Percentiles rank a stretch among this genome's conserved stretches.
These are phyloP conservation scores for Onychostoma macrolepis DNA, from an alignment of 2,113 vertebrate species.

Conservation along the genomic window DNA sequence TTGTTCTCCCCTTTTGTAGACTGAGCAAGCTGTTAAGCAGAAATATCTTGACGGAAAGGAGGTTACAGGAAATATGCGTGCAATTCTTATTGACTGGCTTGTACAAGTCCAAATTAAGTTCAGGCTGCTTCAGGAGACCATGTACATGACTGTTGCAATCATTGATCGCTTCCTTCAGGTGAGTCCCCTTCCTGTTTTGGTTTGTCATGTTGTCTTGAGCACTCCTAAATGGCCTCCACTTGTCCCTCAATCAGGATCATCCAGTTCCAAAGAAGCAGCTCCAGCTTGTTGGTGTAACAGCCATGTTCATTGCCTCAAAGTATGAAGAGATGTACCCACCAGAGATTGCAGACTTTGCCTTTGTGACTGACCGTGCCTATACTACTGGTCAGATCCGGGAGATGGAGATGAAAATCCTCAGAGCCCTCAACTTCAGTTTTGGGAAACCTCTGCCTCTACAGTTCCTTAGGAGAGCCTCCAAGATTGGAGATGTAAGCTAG, in stretches of 20 bases:
- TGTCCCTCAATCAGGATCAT: constrained; percentile 69
- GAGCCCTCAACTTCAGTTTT: constrained; percentile 79
- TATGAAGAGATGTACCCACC: constrained; percentile 85
- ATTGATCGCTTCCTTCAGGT: constrained; percentile 89
- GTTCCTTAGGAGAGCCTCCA: constrained; percentile 83
- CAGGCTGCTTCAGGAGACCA: constrained; percentile 82
- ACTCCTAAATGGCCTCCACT: background rate
- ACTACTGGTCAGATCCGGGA: constrained; percentile 79
- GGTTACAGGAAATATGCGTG: constrained; percentile 83
- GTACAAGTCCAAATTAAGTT: constrained; percentile 85
- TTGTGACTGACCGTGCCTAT: constrained; percentile 77
- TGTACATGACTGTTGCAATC: constrained; percentile 87
- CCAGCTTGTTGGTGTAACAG: constrained; percentile 84
- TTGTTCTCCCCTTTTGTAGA: constrained; percentile 60
- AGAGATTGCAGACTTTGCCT: constrained; percentile 78
- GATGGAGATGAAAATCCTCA: constrained; percentile 85
- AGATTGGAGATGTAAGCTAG: constrained; percentile 78
- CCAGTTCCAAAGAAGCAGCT: constrained; percentile 80
- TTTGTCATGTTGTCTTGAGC: too few relatives aligned
- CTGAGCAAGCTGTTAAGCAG: constrained; percentile 74
- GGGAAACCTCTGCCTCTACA: constrained; percentile 79
- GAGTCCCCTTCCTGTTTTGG: background rate
- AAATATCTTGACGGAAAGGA: constrained; percentile 79
- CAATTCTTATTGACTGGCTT: constrained; percentile 88
- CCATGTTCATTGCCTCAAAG: constrained; percentile 89